A percentile compares a stretch with the other conserved stretches of the same genome.
phyloP scores from a whole-genome alignment of 1,140 invertebrate species.

The Mya arenaria region DNA sequence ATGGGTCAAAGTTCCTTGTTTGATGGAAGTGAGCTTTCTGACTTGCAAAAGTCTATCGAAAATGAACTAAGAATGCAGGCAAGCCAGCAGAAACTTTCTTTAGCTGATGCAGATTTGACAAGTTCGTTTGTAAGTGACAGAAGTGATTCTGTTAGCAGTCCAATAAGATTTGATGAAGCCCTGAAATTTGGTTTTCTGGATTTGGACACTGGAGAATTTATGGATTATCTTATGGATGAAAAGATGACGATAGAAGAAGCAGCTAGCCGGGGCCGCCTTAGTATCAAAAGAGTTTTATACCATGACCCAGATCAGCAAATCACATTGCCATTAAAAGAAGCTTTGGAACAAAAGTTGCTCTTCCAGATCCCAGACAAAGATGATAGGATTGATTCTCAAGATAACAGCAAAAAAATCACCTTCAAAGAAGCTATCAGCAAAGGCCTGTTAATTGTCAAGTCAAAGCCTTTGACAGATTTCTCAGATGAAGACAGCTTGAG shows the following conservation, averaged over 20 bases:
- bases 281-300: constrained; percentile 40
- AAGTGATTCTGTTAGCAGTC: constrained; percentile 50
- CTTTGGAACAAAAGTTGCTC: constrained; percentile 25
- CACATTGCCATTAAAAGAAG: constrained; percentile 30
- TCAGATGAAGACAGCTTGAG: constrained; percentile 20
- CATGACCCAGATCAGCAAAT: constrained; percentile 39
- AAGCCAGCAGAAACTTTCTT: neutral
- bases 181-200: constrained; percentile 83
- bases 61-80: neutral
- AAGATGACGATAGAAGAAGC: constrained; percentile 83
- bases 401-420: constrained; percentile 86
- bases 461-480: neutral
- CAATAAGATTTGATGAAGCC: constrained; percentile 55
- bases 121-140: constrained; percentile 12
- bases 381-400: neutral
- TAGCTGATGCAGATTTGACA: constrained; percentile 10
- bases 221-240: constrained; percentile 51
- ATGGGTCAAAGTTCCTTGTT: neutral
- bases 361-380: neutral
- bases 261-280: constrained; percentile 83
- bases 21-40: constrained; percentile 16
- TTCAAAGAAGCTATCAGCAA: constrained; percentile 87
- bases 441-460: constrained; percentile 73
- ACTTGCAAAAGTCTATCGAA: neutral
- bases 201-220: constrained; percentile 82